A percentile compares a stretch with the other conserved stretches of the same genome.
Evolutionary conservation across 2,888 invertebrate species (phyloP).

Genomic region (Trissolcus brochymenae): DNA sequence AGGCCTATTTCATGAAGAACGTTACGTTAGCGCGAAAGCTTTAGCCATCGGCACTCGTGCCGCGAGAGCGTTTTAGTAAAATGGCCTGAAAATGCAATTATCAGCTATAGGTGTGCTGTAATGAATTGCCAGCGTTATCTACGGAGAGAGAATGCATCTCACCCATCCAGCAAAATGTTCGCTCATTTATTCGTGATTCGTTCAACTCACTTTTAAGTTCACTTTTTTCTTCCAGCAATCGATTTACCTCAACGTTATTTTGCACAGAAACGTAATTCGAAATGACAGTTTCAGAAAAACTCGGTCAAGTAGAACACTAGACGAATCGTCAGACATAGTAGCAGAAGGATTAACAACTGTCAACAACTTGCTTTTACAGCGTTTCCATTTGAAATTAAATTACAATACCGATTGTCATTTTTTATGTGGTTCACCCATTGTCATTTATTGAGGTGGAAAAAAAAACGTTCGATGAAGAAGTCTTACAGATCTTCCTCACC

Average conservation of each 20-base stretch:
- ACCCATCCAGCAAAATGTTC: conserved; percentile 34
- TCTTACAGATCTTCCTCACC: too few species aligned
- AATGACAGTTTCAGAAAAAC: background rate
- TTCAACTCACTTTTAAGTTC: conserved; percentile 7
- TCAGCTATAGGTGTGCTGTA: conserved; percentile 74
- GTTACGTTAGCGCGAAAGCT: conserved; percentile 64
- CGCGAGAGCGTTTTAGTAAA: conserved; percentile 72
- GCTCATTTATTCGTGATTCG: conserved; percentile 21
- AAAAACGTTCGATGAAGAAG: too few species aligned
- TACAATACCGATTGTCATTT: too few species aligned
- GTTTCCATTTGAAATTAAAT: too few species aligned
- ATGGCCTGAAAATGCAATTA: conserved; percentile 75
- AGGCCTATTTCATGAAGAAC: conserved; percentile 65
- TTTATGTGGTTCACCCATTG: too few species aligned
- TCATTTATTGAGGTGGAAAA: too few species aligned
- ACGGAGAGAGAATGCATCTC: conserved; percentile 56
- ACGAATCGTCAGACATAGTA: background rate
- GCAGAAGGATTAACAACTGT: background rate
- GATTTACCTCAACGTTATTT: conserved; percentile 40
- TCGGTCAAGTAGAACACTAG: background rate
- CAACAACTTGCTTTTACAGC: too few species aligned
- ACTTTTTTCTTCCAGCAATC: conserved; percentile 20
- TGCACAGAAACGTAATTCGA: background rate
- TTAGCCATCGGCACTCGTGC: conserved; percentile 62
- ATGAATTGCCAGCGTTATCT: conserved; percentile 74